Percentiles rank a stretch among this genome's conserved stretches.
These are phyloP conservation scores for Sinohyriopsis cumingii DNA, from an alignment of 2,888 invertebrate species.

Conservation along the genomic window DNA sequence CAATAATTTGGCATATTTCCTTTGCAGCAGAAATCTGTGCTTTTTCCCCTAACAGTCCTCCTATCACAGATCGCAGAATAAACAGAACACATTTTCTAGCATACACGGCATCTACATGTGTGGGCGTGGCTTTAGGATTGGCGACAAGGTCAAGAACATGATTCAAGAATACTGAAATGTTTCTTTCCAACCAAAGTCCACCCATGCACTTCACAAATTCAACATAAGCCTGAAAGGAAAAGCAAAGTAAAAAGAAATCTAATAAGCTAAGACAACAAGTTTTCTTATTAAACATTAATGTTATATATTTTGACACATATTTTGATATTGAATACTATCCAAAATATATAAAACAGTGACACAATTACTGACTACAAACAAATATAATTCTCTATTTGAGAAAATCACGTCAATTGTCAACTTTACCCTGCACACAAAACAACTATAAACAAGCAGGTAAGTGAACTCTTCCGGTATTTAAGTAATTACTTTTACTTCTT, in stretches of 20 bases:
- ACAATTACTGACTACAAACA: no score
- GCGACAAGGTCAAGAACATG: slow-evolving; percentile 93
- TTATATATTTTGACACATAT: no score
- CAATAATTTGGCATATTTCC: slow-evolving; percentile 91
- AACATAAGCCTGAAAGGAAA: slow-evolving; percentile 86
- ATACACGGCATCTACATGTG: slow-evolving; percentile 97
- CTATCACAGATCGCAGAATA: slow-evolving; percentile 91
- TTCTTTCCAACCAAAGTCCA: slow-evolving; percentile 93
- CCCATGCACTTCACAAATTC: slow-evolving; percentile 95
- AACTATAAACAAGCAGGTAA: no score
- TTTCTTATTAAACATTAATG: no score
- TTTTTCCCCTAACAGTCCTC: slow-evolving; percentile 96
- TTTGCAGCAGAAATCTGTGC: slow-evolving; percentile 93
- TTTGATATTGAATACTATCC: no score
- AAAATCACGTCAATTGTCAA: no score
- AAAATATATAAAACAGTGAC: no score
- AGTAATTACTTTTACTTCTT: no score
- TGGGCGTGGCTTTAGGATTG: slow-evolving; percentile 94
- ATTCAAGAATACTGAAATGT: slow-evolving; percentile 87
- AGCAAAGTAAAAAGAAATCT: not conserved
- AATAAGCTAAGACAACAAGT: not conserved
- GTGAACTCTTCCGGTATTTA: no score
- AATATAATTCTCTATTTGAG: no score
- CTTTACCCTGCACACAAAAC: no score
- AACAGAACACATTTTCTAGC: slow-evolving; percentile 98